Percentiles rank a stretch among this genome's conserved stretches.
Evolutionary conservation across 2,888 invertebrate species (phyloP).

Genomic region (Melanostoma scalare): DNA sequence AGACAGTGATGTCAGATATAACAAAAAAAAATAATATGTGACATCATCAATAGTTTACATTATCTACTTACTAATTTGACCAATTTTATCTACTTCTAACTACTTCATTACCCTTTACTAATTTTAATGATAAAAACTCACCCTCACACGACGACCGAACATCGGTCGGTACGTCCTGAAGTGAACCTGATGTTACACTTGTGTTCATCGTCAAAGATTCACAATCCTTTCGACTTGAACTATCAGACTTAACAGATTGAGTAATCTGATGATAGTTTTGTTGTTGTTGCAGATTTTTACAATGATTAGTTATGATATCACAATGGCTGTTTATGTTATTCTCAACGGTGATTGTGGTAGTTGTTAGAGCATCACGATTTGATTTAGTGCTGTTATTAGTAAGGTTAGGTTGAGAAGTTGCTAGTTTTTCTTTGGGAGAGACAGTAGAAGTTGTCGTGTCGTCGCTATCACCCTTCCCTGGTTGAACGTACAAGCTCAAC

Average conservation of each 20-base stretch:
- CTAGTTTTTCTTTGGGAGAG: constrained; percentile 61
- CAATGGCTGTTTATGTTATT: constrained; percentile 49
- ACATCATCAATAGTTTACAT: too few relatives aligned
- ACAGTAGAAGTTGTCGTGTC: constrained; percentile 18
- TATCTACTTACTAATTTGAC: too few relatives aligned
- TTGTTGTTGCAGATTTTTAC: constrained; percentile 75
- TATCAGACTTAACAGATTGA: constrained; percentile 37
- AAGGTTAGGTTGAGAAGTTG: constrained; percentile 61
- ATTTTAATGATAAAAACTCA: constrained; percentile 39
- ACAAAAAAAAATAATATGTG: too few relatives aligned
- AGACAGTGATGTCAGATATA: too few relatives aligned
- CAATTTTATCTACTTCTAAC: neutral
- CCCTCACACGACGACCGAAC: constrained; percentile 50
- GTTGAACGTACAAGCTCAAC: constrained; percentile 80
- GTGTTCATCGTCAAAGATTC: constrained; percentile 43
- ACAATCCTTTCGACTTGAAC: constrained; percentile 42
- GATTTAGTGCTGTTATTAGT: constrained; percentile 58
- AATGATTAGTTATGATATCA: constrained; percentile 74
- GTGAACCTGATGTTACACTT: constrained; percentile 51
- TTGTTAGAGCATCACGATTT: constrained; percentile 45
- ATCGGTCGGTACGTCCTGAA: constrained; percentile 51
- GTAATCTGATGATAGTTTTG: constrained; percentile 45
- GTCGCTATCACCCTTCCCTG: constrained; percentile 43
- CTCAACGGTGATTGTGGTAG: constrained; percentile 46
- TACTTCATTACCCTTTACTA: constrained; percentile 2